phyloP scores from a whole-genome alignment of 2,797 vertebrate species.

The Parambassis ranga region DNA sequence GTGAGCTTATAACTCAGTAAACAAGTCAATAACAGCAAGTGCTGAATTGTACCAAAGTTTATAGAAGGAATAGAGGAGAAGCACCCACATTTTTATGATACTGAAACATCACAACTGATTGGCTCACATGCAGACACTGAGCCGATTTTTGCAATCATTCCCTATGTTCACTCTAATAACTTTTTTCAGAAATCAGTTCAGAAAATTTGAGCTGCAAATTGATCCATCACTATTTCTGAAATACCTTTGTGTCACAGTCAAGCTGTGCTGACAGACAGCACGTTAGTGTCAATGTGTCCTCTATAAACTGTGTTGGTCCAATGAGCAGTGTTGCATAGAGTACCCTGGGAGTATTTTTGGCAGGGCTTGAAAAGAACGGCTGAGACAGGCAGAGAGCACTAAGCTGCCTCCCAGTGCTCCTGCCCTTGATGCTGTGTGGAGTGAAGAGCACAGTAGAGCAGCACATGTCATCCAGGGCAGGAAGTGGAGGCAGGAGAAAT shows the following conservation, averaged over 20 bases:
- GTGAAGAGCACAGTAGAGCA: conserved; percentile 59
- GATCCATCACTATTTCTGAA: conserved; percentile 15
- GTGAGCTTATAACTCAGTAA: conserved; percentile 4
- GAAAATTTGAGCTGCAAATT: conserved; percentile 10
- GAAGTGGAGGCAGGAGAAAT: conserved; percentile 49
- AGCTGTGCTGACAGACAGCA: conserved; percentile 15
- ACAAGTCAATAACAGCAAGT: conserved; percentile 34
- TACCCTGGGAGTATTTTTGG: conserved; percentile 55
- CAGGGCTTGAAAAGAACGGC: conserved; percentile 60
- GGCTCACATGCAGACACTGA: background rate
- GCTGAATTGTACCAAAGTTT: background rate
- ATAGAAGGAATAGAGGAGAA: background rate
- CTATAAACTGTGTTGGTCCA: conserved; percentile 50
- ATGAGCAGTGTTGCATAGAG: conserved; percentile 39
- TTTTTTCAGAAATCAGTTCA: background rate
- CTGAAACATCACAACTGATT: no score
- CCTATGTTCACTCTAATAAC: background rate
- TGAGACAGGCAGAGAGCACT: conserved; percentile 52
- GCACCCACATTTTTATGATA: background rate
- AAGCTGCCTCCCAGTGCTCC: conserved; percentile 56
- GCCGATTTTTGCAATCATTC: no score
- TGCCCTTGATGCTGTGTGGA: conserved; percentile 62
- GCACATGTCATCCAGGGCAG: conserved; percentile 52
- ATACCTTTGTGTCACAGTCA: conserved; percentile 1
- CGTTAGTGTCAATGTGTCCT: conserved; percentile 30